Evolutionary conservation across 2,888 invertebrate species (phyloP), one percentile per base, ranked within the genome.

Genomic region (Lasiommata megera): DNA sequence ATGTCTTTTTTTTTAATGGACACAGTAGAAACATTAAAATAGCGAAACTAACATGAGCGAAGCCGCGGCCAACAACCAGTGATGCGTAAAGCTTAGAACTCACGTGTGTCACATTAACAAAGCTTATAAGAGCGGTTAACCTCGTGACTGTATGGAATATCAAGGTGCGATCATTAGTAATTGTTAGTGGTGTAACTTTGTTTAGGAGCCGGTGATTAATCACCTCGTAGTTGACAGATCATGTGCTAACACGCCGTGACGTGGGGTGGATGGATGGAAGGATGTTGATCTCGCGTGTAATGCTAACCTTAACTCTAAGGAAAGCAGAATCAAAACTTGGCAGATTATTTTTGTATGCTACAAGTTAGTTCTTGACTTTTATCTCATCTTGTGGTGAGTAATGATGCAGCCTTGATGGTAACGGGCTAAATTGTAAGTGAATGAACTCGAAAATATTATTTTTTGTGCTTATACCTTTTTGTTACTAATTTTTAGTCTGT

Each of bases 91-190:
- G 16, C 16, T 14, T 12, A 44, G 44, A 44, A 14, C 44, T 29
- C 46, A 46, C 46, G 46, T 31, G 11, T 31, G 38, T 16, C 28
- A 29, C 38, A 51, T 51, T 38, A 28, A 51, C 51, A 28, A 51
- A 51, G 51, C 38, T 46, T 51, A 38, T 28, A 51, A 28, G 1
- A 7, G 28, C 14, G 47, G 38, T 54, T 59, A 60, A 51, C 46
- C 54, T 51, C 44, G 18, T 16, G 16, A 38, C 58, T 46, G 16
- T 28, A 37, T 37, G 37, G 52, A 47, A 55, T 52, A 36, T 46
- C 36, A 17, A 60, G 56, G 54, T 60, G 51, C 29, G 60, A 62
- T 80, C 79, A 80, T 82, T 82, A 82, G 81, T 80, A 77, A 79
- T 78, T 77, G 79, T 81, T 80, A 81, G 72, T 67, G 61, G 67